Percentiles rank a stretch among this genome's conserved stretches.
Evolutionary conservation across 2,113 vertebrate genomes (phyloP).

Genomic region (Lepisosteus osseus): DNA sequence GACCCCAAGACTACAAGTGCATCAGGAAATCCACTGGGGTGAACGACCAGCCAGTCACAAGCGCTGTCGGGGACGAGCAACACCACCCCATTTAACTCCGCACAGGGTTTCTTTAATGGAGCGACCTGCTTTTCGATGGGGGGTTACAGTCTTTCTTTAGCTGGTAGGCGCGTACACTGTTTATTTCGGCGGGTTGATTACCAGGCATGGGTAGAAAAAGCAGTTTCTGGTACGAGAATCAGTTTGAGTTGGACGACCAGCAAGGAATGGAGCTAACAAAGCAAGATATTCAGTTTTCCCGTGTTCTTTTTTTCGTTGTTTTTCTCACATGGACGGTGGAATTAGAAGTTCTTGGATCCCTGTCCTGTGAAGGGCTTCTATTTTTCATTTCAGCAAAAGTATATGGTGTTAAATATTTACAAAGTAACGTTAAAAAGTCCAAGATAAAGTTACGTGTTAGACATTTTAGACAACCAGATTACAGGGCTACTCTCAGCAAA

Average conservation of each 20-base stretch:
- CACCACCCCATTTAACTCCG: too few relatives aligned
- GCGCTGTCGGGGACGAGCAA: too few relatives aligned
- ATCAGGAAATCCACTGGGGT: too few relatives aligned
- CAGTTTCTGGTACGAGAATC: too few relatives aligned
- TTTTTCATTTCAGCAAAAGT: constrained; percentile 17
- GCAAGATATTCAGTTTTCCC: constrained; percentile 11
- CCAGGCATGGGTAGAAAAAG: too few relatives aligned
- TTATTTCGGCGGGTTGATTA: too few relatives aligned
- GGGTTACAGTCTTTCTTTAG: too few relatives aligned
- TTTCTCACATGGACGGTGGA: constrained; percentile 38
- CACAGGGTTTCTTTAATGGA: too few relatives aligned
- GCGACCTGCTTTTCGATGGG: too few relatives aligned
- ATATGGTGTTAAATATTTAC: constrained; percentile 52
- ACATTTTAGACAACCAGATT: constrained; percentile 33
- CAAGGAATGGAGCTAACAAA: constrained; percentile 30
- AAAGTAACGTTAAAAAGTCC: constrained; percentile 33
- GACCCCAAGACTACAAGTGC: too few relatives aligned
- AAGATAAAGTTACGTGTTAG: constrained; percentile 28
- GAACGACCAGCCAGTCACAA: too few relatives aligned
- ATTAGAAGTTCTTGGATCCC: constrained; percentile 35
- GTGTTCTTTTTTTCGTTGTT: constrained; percentile 18
- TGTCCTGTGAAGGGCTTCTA: constrained; percentile 29
- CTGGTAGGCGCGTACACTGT: too few relatives aligned
- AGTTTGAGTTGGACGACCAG: constrained; percentile 10
- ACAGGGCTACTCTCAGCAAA: constrained; percentile 51